These are phyloP conservation scores for Rhagium mordax DNA, from an alignment of 2,888 invertebrate genomes.

Conservation along the genomic window DNA sequence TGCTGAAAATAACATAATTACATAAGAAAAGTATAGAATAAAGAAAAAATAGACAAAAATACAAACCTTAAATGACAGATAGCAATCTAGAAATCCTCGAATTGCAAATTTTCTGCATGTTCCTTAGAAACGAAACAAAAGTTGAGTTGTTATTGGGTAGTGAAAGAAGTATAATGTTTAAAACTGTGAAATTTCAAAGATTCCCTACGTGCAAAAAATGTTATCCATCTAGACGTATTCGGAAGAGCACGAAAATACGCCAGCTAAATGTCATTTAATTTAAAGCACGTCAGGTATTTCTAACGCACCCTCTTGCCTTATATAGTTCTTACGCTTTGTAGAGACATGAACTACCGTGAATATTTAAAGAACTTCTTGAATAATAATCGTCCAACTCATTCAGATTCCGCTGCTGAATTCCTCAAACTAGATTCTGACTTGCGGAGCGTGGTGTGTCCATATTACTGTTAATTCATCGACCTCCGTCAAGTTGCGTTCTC, in stretches of 20 bases:
- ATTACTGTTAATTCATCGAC: constrained; percentile 47
- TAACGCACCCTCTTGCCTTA: not conserved
- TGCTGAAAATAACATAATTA: no score
- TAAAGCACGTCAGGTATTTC: not conserved
- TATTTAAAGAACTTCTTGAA: constrained; percentile 2
- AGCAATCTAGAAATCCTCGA: no score
- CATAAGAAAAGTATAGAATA: no score
- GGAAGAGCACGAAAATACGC: not conserved
- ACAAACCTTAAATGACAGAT: no score
- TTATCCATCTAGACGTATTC: not conserved
- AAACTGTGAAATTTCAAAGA: not conserved
- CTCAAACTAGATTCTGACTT: not conserved
- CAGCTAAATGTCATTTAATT: not conserved
- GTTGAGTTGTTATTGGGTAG: no score
- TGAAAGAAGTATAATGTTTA: no score
- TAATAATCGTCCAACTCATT: constrained; percentile 11
- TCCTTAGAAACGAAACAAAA: no score
- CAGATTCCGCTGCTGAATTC: not conserved
- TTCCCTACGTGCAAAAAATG: not conserved
- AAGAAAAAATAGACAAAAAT: no score
- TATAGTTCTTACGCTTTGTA: not conserved
- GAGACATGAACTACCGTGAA: not conserved
- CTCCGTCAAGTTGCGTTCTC: constrained; percentile 35
- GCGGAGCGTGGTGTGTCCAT: constrained; percentile 31
- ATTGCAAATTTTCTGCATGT: no score